Percentiles rank a stretch among this genome's conserved stretches.
phyloP scores from a whole-genome alignment of 1,140 invertebrate species.

The Cecropterus lyciades region DNA sequence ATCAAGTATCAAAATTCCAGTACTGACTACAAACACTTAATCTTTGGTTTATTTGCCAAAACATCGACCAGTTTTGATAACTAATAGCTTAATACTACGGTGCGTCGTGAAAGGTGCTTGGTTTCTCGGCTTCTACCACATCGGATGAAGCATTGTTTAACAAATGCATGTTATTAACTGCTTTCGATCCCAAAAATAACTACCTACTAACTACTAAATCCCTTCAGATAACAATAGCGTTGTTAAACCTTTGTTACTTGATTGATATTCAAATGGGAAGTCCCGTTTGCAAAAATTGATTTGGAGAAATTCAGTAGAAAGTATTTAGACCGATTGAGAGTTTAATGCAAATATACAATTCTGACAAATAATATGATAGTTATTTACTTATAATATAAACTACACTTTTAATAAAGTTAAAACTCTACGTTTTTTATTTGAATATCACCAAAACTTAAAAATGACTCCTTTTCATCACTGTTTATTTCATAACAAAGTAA shows the following conservation, averaged over 20 bases:
- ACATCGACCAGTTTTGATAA: constrained; percentile 68
- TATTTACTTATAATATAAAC: too few relatives aligned
- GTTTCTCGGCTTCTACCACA: constrained; percentile 61
- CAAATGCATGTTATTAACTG: constrained; percentile 75
- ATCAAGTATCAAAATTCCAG: constrained; percentile 49
- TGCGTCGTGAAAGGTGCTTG: constrained; percentile 66
- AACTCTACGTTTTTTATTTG: too few relatives aligned
- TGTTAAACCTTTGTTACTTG: constrained; percentile 46
- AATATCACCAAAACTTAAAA: too few relatives aligned
- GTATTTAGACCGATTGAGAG: too few relatives aligned
- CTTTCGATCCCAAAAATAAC: constrained; percentile 61
- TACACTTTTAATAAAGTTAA: too few relatives aligned
- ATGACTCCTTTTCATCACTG: too few relatives aligned
- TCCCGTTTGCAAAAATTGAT: neutral
- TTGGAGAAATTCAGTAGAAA: too few relatives aligned
- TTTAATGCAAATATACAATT: too few relatives aligned
- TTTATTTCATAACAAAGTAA: too few relatives aligned
- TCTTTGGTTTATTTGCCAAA: constrained; percentile 58
- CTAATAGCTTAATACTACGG: constrained; percentile 82
- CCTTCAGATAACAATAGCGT: constrained; percentile 52
- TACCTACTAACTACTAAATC: constrained; percentile 17
- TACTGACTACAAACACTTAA: constrained; percentile 20
- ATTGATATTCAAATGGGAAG: constrained; percentile 24
- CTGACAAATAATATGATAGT: too few relatives aligned
- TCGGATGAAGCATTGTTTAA: constrained; percentile 51